These are phyloP conservation scores for Pelochelys cantorii DNA, from an alignment of 2,797 vertebrate species.

Conservation along the genomic window DNA sequence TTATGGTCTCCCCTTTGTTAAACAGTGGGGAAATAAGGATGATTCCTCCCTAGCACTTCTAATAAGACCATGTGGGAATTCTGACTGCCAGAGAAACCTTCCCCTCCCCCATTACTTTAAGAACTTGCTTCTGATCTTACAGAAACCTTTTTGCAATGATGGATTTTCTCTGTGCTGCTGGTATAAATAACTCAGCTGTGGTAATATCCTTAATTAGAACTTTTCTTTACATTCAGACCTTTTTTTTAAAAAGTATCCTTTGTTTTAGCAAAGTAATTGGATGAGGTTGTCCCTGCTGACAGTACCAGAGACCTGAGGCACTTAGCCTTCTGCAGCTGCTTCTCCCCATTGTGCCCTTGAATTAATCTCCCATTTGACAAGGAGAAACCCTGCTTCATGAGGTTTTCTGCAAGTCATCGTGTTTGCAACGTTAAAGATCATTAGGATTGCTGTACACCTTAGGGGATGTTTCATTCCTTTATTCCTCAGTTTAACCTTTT, in stretches of 20 bases:
- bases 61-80: neutral
- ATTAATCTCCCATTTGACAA: constrained; percentile 42
- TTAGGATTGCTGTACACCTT: neutral
- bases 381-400: neutral
- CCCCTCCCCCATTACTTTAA: neutral
- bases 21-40: neutral
- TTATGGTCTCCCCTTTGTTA: neutral
- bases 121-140: neutral
- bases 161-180: neutral
- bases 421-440: neutral
- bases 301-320: neutral
- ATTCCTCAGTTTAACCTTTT: neutral
- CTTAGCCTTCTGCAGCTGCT: constrained; percentile 32
- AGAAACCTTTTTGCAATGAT: neutral
- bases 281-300: neutral
- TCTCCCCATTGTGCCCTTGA: constrained; percentile 16
- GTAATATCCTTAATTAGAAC: constrained; percentile 18
- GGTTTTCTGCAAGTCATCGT: neutral
- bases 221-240: constrained; percentile 17
- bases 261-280: neutral
- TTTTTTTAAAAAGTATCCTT: neutral
- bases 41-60: neutral
- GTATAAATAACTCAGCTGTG: neutral
- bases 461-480: constrained; percentile 24
- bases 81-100: neutral